phyloP scores from a whole-genome alignment of 2,797 vertebrate species.

The Dipus sagitta region DNA sequence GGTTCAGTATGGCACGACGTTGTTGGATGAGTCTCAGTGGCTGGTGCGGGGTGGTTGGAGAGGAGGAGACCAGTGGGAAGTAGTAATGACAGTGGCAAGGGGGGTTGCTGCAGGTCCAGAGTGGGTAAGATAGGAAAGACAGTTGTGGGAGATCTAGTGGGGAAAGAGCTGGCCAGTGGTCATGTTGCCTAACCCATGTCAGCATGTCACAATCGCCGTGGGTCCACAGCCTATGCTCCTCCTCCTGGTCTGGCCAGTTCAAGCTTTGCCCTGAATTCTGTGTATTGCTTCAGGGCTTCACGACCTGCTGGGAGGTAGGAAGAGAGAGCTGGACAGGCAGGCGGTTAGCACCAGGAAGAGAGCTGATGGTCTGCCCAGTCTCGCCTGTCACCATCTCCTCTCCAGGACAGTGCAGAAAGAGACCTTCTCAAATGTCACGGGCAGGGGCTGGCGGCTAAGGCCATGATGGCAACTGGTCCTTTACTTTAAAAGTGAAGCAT shows the following conservation, averaged over 20 bases:
- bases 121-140: background rate
- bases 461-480: background rate
- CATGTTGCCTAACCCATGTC: rapidly evolving
- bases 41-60: too few relatives aligned
- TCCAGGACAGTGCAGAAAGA: background rate
- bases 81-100: background rate
- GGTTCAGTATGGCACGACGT: background rate
- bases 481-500: conserved; percentile 11
- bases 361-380: background rate
- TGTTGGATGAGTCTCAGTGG: background rate
- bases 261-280: background rate
- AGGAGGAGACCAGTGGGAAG: background rate
- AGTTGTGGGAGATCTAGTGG: rapidly evolving
- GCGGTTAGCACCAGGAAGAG: background rate
- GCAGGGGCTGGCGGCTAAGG: background rate
- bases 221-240: too few relatives aligned
- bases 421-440: conserved; percentile 14
- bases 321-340: background rate
- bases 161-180: background rate
- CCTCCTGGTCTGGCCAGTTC: background rate
- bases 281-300: rapidly evolving
- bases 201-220: background rate
- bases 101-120: background rate
- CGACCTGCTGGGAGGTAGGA: background rate
- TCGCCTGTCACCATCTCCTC: background rate